These are phyloP conservation scores for Maniola hyperantus DNA, from an alignment of 2,888 invertebrate species.

Conservation along the genomic window DNA sequence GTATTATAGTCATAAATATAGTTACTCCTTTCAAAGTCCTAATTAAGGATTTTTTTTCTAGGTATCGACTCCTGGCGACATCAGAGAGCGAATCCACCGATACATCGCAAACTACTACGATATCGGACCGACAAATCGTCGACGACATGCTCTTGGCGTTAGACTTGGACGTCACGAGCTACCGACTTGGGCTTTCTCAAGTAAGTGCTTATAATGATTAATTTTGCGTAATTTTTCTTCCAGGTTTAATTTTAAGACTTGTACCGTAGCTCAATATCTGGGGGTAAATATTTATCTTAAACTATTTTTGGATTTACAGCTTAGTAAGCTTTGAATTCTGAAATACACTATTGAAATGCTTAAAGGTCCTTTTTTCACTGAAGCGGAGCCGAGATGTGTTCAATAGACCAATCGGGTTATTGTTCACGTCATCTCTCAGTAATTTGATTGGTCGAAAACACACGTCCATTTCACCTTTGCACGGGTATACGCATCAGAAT, in stretches of 20 bases:
- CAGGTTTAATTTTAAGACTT: background rate
- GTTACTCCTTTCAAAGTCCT: background rate
- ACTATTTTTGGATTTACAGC: no score
- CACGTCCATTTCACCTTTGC: no score
- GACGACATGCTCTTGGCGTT: conserved; percentile 92
- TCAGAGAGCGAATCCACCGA: conserved; percentile 62
- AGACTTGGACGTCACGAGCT: conserved; percentile 92
- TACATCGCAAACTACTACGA: conserved; percentile 58
- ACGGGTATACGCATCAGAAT: background rate
- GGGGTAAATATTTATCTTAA: no score
- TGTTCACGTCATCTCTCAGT: no score
- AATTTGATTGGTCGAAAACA: no score
- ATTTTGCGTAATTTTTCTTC: background rate
- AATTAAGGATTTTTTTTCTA: conserved; percentile 37
- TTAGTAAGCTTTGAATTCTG: no score
- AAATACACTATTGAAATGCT: no score
- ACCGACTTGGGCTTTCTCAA: conserved; percentile 96
- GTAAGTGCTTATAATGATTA: conserved; percentile 79
- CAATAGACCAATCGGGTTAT: no score
- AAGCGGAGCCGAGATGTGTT: no score
- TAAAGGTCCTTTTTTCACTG: no score
- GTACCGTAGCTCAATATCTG: no score
- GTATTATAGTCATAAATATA: background rate
- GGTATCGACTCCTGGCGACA: conserved; percentile 79
- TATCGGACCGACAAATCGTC: conserved; percentile 85